phyloP scores from a whole-genome alignment of 2,113 vertebrate species.

The Dinomys branickii region DNA sequence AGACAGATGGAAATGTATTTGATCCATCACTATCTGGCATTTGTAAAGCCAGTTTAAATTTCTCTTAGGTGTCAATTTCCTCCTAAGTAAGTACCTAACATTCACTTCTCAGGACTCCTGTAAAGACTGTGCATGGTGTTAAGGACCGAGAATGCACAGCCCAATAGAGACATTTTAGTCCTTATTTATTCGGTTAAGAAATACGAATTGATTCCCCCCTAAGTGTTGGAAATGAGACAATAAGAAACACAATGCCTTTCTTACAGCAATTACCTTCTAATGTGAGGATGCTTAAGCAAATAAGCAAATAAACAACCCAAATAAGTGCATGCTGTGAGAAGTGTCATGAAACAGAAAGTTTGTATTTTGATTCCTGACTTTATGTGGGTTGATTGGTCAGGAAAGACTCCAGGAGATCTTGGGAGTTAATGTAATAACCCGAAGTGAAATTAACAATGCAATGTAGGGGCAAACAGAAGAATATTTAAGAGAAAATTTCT shows the following conservation, averaged over 20 bases:
- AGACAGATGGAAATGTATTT: slow-evolving; percentile 11
- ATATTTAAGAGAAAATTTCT: neutral
- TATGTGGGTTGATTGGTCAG: neutral
- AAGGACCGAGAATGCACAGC: neutral
- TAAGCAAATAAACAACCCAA: neutral
- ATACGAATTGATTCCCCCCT: neutral
- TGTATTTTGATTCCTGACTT: neutral
- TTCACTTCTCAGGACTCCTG: neutral
- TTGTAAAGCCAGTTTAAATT: neutral
- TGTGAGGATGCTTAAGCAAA: neutral
- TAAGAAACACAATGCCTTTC: neutral
- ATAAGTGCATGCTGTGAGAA: neutral
- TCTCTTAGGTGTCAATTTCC: neutral
- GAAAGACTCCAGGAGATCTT: neutral
- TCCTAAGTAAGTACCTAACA: neutral
- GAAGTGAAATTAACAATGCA: neutral
- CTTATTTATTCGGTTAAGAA: neutral
- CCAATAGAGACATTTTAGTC: neutral
- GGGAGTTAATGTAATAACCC: neutral
- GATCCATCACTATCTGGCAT: neutral
- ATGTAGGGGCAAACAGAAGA: neutral
- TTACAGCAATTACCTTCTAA: neutral
- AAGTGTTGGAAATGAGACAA: neutral
- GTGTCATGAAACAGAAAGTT: neutral
- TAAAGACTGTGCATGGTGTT: neutral